Conservation (phyloP, 2,113 vertebrate genomes). For the Notiomystis cincta region DNA sequence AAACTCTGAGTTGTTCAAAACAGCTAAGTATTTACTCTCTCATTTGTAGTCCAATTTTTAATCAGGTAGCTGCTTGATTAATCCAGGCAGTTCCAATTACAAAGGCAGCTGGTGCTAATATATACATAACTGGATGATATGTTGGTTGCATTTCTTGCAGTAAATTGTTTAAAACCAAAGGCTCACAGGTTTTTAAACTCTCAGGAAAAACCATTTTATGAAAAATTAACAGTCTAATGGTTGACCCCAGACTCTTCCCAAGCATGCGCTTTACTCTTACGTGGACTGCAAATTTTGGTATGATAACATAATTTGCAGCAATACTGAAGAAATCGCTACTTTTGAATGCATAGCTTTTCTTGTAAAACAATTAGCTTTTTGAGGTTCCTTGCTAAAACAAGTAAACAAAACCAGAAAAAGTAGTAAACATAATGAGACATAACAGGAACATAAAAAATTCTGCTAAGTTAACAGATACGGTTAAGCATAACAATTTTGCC, state of each 20-base stretch:
- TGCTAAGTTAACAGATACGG: not conserved
- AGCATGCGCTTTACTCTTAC: not conserved
- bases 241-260: not conserved
- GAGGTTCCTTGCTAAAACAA: not conserved
- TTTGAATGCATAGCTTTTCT: not conserved
- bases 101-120: slow-evolving; percentile 66
- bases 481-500: not conserved
- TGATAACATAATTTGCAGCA: not conserved
- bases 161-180: slow-evolving; percentile 60
- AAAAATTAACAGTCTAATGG: not conserved
- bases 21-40: slow-evolving; percentile 73
- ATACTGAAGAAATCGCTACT: not conserved
- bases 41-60: slow-evolving; percentile 73
- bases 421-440: not conserved
- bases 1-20: slow-evolving; percentile 75
- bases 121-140: slow-evolving; percentile 64
- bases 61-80: slow-evolving; percentile 74
- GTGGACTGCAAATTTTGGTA: not conserved
- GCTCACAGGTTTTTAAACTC: slow-evolving; percentile 36
- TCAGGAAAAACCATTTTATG: not conserved
- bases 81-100: slow-evolving; percentile 71
- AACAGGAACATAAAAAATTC: not conserved
- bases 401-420: not conserved
- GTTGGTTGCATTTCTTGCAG: slow-evolving; percentile 62
- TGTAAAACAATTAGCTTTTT: not conserved